phyloP scores from a whole-genome alignment of 2,797 vertebrate genomes.

The Eutrigla gurnardus region DNA sequence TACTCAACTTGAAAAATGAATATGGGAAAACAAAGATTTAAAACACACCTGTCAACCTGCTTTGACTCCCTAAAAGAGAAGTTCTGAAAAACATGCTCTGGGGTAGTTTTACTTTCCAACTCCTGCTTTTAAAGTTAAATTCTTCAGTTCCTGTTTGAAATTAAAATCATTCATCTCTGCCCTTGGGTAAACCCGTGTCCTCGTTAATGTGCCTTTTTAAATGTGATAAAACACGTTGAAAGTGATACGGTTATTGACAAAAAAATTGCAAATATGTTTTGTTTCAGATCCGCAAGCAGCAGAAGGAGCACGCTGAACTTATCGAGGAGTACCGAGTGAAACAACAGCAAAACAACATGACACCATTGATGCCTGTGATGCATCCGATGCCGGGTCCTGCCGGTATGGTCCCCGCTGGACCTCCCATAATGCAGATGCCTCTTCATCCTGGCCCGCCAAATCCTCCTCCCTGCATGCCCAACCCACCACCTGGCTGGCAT shows the following conservation, averaged over 20 bases:
- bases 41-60: slow-evolving; percentile 22
- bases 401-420: slow-evolving; percentile 80
- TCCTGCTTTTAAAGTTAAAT: slow-evolving; percentile 20
- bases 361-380: slow-evolving; percentile 86
- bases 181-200: neutral
- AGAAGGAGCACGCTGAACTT: slow-evolving; percentile 97
- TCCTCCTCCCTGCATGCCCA: slow-evolving; percentile 83
- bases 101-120: slow-evolving; percentile 8
- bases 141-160: slow-evolving; percentile 17
- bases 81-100: slow-evolving; percentile 3
- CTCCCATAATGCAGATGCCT: slow-evolving; percentile 85
- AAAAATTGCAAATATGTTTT: neutral
- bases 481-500: slow-evolving; percentile 88
- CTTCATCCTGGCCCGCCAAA: slow-evolving; percentile 87
- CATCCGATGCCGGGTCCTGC: slow-evolving; percentile 85
- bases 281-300: slow-evolving; percentile 95
- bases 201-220: slow-evolving; percentile 17
- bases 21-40: slow-evolving; percentile 5
- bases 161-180: slow-evolving; percentile 6
- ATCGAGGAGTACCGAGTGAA: slow-evolving; percentile 98
- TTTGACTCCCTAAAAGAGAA: slow-evolving; percentile 29
- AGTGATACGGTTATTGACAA: neutral
- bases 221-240: slow-evolving; percentile 8
- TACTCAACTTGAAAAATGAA: slow-evolving; percentile 1
- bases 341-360: slow-evolving; percentile 91